phyloP scores from a whole-genome alignment of 2,888 invertebrate genomes.

The Campoplex capitator region DNA sequence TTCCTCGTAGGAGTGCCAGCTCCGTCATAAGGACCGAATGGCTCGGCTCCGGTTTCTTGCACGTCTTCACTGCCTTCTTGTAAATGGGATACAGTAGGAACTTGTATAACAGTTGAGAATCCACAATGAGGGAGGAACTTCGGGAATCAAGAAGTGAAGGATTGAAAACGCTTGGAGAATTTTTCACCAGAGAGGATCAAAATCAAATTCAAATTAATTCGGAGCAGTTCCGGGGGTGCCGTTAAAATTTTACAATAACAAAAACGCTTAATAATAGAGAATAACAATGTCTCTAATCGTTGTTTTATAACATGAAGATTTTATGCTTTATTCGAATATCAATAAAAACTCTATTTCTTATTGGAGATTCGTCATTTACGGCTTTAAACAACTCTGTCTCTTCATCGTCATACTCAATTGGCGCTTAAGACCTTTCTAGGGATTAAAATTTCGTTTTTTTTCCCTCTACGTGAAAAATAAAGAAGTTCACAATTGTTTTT shows the following conservation, averaged over 20 bases:
- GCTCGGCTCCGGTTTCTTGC: constrained; percentile 10
- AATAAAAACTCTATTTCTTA: too few species aligned
- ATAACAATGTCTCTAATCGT: too few species aligned
- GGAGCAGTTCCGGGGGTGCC: background rate
- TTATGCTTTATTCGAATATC: too few species aligned
- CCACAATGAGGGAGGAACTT: background rate
- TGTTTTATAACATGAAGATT: too few species aligned
- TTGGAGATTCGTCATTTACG: too few species aligned
- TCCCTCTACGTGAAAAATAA: too few species aligned
- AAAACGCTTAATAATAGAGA: background rate
- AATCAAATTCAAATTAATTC: background rate
- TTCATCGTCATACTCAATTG: too few species aligned
- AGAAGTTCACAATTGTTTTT: too few species aligned
- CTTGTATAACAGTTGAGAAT: background rate
- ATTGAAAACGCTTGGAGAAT: background rate
- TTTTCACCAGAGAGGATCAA: background rate
- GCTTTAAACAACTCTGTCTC: too few species aligned
- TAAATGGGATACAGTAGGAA: background rate
- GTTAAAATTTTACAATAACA: background rate
- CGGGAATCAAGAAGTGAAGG: background rate
- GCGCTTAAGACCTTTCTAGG: too few species aligned
- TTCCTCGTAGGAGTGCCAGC: background rate
- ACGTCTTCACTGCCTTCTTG: background rate
- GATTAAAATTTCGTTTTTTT: too few species aligned
- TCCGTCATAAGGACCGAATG: background rate